phyloP scores from a whole-genome alignment of 1,140 invertebrate genomes.

The Pseudomyrmex dendroicus region DNA sequence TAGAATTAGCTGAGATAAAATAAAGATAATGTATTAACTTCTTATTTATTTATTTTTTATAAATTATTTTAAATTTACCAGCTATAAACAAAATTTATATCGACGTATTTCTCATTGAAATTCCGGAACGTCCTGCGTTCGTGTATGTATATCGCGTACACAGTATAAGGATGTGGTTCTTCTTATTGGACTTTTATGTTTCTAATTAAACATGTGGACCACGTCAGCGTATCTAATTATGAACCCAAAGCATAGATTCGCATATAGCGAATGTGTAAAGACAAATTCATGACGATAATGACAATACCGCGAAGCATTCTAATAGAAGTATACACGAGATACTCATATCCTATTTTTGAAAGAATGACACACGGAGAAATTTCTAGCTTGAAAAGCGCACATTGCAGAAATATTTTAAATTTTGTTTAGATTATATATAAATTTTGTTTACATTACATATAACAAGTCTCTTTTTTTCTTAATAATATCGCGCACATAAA shows the following conservation, averaged over 20 bases:
- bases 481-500: background rate
- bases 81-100: background rate
- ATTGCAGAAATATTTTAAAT: background rate
- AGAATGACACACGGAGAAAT: constrained; percentile 1
- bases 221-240: constrained; percentile 20
- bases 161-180: background rate
- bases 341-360: background rate
- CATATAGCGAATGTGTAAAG: constrained; percentile 30
- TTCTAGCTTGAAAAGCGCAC: background rate
- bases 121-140: background rate
- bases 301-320: background rate
- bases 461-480: background rate
- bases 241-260: constrained; percentile 26
- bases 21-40: background rate
- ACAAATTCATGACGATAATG: constrained; percentile 49
- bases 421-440: too few relatives aligned
- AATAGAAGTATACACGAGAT: background rate
- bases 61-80: background rate
- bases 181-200: constrained; percentile 1
- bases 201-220: constrained; percentile 44
- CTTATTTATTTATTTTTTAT: background rate
- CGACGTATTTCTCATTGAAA: background rate
- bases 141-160: background rate
- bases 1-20: too few relatives aligned
- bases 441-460: too few relatives aligned